Conservation (phyloP, 2,888 invertebrate genomes). For the Odontocolon sp. region DNA sequence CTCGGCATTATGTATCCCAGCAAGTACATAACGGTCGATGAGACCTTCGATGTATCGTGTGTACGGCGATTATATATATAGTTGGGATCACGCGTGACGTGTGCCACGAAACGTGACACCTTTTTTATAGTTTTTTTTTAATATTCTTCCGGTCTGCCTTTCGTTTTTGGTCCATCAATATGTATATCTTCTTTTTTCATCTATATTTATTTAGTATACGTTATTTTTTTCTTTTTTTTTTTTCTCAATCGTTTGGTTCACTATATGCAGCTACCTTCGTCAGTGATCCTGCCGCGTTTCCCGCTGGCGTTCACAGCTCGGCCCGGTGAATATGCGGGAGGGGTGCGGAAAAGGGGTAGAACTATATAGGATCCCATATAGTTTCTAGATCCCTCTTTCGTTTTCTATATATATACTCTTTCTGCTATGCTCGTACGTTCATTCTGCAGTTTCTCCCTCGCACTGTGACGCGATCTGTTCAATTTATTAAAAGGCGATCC, state of each 20-base stretch:
- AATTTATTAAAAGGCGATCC: constrained; percentile 76
- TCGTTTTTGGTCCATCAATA: background rate
- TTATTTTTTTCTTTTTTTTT: constrained; percentile 4
- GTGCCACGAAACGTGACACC: constrained; percentile 9
- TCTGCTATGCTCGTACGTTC: background rate
- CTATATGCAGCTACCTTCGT: constrained; percentile 28
- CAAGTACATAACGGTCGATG: background rate
- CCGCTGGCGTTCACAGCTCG: constrained; percentile 26
- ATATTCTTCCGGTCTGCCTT: background rate
- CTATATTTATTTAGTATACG: constrained; percentile 16
- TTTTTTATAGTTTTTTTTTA: constrained; percentile 17
- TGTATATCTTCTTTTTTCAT: background rate
- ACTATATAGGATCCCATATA: constrained; percentile 12
- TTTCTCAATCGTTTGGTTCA: constrained; percentile 19
- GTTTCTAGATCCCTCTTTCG: constrained; percentile 6
- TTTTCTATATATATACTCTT: constrained; percentile 19
- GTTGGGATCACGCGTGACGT: constrained; percentile 26
- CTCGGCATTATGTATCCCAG: background rate
- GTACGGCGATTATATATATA: background rate
- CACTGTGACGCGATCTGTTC: constrained; percentile 72
- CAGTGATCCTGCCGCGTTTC: constrained; percentile 18
- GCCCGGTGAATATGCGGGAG: constrained; percentile 36
- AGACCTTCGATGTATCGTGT: constrained; percentile 6
- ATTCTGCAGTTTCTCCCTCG: background rate
- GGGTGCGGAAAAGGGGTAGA: constrained; percentile 32